Evolutionary conservation across 1,140 invertebrate genomes (phyloP).

Genomic region (Drosophila sechellia): DNA sequence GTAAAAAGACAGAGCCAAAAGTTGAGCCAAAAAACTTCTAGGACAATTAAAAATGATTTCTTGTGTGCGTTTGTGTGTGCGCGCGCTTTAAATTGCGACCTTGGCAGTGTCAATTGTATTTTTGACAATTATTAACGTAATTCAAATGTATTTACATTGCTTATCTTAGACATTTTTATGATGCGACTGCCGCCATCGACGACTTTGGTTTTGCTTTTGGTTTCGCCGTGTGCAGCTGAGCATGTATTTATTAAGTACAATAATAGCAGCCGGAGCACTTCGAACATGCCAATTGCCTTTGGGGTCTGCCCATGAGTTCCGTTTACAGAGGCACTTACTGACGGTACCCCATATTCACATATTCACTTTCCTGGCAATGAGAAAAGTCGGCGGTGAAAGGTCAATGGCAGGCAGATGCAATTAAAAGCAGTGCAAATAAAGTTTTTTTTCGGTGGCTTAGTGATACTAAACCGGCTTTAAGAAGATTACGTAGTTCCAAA

Average conservation of each 20-base stretch:
- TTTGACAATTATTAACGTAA: slow-evolving; percentile 84
- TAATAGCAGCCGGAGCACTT: slow-evolving; percentile 46
- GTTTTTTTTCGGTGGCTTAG: slow-evolving; percentile 1
- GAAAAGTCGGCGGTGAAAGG: slow-evolving; percentile 58
- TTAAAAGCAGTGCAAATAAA: slow-evolving; percentile 54
- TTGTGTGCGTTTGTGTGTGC: slow-evolving; percentile 20
- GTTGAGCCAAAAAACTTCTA: slow-evolving; percentile 62
- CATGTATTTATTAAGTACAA: slow-evolving; percentile 57
- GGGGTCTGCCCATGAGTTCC: slow-evolving; percentile 29
- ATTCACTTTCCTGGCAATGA: slow-evolving; percentile 57
- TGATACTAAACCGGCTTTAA: slow-evolving; percentile 10
- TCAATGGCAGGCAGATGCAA: slow-evolving; percentile 71
- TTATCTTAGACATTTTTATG: slow-evolving; percentile 72
- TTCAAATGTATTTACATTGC: slow-evolving; percentile 81
- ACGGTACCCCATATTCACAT: slow-evolving; percentile 32
- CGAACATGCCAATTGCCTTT: slow-evolving; percentile 28
- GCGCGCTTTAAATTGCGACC: slow-evolving; percentile 57
- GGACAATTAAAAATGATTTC: slow-evolving; percentile 76
- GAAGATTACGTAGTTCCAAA: background rate
- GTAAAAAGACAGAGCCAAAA: slow-evolving; percentile 31
- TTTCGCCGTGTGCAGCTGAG: slow-evolving; percentile 65
- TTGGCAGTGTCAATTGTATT: slow-evolving; percentile 81
- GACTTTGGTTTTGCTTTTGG: slow-evolving; percentile 35
- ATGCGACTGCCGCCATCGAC: slow-evolving; percentile 62
- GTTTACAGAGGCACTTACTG: slow-evolving; percentile 10